Percentiles rank a stretch among this genome's conserved stretches.
phyloP scores from a whole-genome alignment of 2,113 vertebrate species.

The Chloropsis hardwickii region DNA sequence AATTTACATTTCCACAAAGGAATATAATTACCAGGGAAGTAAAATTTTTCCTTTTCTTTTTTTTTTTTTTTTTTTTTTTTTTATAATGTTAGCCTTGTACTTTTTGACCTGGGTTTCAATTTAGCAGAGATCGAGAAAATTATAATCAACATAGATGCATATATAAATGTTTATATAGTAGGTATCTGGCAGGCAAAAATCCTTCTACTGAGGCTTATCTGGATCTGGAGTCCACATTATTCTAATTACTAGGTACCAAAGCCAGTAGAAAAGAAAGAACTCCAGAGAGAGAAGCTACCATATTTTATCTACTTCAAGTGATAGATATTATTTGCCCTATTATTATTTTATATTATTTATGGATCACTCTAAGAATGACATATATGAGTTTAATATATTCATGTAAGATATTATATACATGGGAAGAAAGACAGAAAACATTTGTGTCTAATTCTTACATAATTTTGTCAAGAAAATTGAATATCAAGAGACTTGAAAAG shows the following conservation, averaged over 20 bases:
- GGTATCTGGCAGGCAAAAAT: not conserved
- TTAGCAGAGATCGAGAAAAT: constrained; percentile 26
- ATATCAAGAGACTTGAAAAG: not conserved
- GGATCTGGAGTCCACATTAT: not conserved
- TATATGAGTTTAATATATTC: constrained; percentile 3
- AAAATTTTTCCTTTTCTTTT: not conserved
- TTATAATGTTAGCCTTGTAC: not conserved
- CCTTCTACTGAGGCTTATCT: not conserved
- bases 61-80: not conserved
- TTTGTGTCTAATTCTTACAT: constrained; percentile 16
- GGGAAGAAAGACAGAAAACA: not conserved
- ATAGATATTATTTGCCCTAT: constrained; percentile 19
- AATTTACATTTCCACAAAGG: constrained; percentile 45
- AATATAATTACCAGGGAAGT: constrained; percentile 39
- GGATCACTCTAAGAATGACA: not conserved
- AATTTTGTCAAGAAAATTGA: constrained; percentile 31
- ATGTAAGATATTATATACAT: not conserved
- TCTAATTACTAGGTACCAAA: constrained; percentile 20
- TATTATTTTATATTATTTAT: constrained; percentile 39
- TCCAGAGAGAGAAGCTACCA: not conserved
- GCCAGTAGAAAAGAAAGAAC: not conserved
- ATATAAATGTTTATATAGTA: constrained; percentile 4
- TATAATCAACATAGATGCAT: not conserved
- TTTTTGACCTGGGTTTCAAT: constrained; percentile 43
- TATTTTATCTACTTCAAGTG: constrained; percentile 6